Conservation (phyloP, 1,140 invertebrate genomes). For the Adelges cooleyi region DNA sequence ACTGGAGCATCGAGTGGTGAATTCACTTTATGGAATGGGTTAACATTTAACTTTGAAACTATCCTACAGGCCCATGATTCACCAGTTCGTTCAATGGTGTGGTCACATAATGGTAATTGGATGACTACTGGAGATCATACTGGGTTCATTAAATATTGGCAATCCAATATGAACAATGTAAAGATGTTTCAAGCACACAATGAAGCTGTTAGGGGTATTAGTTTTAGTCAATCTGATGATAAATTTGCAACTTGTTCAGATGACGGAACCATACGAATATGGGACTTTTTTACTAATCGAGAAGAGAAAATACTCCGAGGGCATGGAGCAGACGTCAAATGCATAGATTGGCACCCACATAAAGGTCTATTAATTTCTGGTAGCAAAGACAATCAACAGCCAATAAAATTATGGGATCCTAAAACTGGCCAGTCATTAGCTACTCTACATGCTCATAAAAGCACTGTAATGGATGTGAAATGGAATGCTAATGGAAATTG, state of each 20-base stretch:
- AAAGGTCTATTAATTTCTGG: constrained; percentile 94
- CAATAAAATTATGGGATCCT: constrained; percentile 99
- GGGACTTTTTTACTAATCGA: constrained; percentile 94
- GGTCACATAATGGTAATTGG: constrained; percentile 99
- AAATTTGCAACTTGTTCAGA: constrained; percentile 99
- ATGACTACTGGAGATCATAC: constrained; percentile 98
- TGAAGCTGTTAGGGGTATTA: constrained; percentile 96
- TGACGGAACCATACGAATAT: constrained; percentile 94
- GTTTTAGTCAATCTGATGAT: constrained; percentile 96
- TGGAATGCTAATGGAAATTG: constrained; percentile 99
- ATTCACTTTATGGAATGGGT: constrained; percentile 98
- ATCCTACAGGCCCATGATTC: constrained; percentile 98
- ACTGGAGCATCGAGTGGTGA: constrained; percentile 98
- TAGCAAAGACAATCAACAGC: constrained; percentile 99
- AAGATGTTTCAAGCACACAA: constrained; percentile 99
- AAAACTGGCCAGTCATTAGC: constrained; percentile 80
- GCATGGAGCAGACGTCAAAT: constrained; percentile 98
- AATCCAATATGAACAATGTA: constrained; percentile 99
- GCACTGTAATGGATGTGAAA: constrained; percentile 96
- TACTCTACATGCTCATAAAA: constrained; percentile 95
- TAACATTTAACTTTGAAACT: constrained; percentile 99
- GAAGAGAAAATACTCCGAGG: constrained; percentile 94
- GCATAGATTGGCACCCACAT: constrained; percentile 98
- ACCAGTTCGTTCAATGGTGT: constrained; percentile 95
- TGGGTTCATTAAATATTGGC: constrained; percentile 99